Conservation (phyloP, 2,888 invertebrate genomes). For the Cephalotes varians region DNA sequence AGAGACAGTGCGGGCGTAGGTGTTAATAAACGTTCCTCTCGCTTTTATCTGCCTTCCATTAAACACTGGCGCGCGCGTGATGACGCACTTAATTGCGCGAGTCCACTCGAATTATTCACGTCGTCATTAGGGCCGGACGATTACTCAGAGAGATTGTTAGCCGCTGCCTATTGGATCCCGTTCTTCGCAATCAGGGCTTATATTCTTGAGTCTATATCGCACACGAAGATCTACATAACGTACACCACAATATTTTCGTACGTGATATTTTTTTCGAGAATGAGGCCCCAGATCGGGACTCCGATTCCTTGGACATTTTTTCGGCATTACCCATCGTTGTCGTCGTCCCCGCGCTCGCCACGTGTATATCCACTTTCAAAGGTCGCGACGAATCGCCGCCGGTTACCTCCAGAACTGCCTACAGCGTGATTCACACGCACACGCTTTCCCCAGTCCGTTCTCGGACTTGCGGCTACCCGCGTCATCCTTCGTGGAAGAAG, state of each 20-base stretch:
- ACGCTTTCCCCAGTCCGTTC: conserved; percentile 52
- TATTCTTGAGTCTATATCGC: no score
- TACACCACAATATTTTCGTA: no score
- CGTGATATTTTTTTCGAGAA: no score
- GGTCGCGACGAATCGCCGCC: conserved; percentile 52
- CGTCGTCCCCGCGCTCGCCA: background rate
- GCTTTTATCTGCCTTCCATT: conserved; percentile 36
- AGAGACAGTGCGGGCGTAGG: conserved; percentile 35
- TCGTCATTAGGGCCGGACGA: conserved; percentile 36
- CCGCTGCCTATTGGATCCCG: background rate
- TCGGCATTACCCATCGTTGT: conserved; percentile 20
- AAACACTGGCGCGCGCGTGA: conserved; percentile 17
- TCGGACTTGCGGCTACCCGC: conserved; percentile 47
- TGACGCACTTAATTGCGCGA: conserved; percentile 42
- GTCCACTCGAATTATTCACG: conserved; percentile 29
- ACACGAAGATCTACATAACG: no score
- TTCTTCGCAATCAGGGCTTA: background rate
- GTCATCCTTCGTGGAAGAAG: conserved; percentile 60
- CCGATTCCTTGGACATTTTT: conserved; percentile 5
- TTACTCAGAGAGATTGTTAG: conserved; percentile 8
- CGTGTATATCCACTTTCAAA: conserved; percentile 23
- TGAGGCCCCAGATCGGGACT: no score
- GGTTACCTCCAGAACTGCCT: conserved; percentile 59
- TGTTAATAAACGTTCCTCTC: conserved; percentile 40
- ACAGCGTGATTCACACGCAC: conserved; percentile 62